phyloP scores from a whole-genome alignment of 2,113 vertebrate species.

The Cathartes aura region DNA sequence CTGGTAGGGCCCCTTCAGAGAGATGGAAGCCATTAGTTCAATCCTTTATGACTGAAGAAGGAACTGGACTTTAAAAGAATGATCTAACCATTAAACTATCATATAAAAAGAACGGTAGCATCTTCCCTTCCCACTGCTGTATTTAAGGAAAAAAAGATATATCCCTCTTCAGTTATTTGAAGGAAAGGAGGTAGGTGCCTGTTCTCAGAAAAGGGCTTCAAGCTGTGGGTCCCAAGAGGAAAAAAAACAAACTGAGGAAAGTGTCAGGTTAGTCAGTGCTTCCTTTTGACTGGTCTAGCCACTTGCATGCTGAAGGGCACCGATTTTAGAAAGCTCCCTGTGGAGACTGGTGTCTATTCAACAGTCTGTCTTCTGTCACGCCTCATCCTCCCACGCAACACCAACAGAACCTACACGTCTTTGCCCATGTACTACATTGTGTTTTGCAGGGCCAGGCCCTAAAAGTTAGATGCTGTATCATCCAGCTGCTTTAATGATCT shows the following conservation, averaged over 20 bases:
- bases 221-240: not conserved
- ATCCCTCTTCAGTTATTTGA: not conserved
- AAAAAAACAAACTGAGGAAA: not conserved
- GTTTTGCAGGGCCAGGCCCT: not conserved
- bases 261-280: not conserved
- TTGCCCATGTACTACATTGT: too few species aligned
- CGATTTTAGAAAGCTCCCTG: not conserved
- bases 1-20: not conserved
- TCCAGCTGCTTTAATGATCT: not conserved
- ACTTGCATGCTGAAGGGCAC: not conserved
- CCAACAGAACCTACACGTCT: not conserved
- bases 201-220: not conserved
- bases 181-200: not conserved
- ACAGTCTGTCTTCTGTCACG: not conserved
- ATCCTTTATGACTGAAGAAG: not conserved
- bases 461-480: not conserved
- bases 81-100: not conserved
- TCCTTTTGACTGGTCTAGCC: not conserved
- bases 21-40: not conserved
- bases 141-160: not conserved
- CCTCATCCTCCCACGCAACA: not conserved
- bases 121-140: not conserved
- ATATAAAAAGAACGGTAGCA: not conserved
- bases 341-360: not conserved
- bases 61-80: not conserved